Conservation (phyloP, 2,888 invertebrate genomes). For the Nomada flava region DNA sequence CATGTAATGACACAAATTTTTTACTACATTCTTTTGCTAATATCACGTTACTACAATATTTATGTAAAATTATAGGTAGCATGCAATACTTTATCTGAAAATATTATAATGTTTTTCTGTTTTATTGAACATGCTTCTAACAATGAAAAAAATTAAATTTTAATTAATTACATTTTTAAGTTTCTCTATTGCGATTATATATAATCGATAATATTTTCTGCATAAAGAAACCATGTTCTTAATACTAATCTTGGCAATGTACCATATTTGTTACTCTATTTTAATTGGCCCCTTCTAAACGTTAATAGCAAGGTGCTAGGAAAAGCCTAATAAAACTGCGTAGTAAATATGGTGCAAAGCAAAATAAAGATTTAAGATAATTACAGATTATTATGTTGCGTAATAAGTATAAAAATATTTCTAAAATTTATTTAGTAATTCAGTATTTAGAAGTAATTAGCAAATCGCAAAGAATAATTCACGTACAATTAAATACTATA, state of each 20-base stretch:
- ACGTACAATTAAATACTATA: slow-evolving; percentile 24
- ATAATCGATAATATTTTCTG: slow-evolving; percentile 10
- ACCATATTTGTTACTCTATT: slow-evolving; percentile 39
- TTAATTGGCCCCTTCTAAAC: slow-evolving; percentile 21
- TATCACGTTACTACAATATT: slow-evolving; percentile 34
- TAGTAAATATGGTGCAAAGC: slow-evolving; percentile 33
- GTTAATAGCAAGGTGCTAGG: slow-evolving; percentile 6
- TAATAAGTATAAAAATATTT: slow-evolving; percentile 16
- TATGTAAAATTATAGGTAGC: slow-evolving; percentile 36
- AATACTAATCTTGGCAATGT: slow-evolving; percentile 28
- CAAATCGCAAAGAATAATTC: slow-evolving; percentile 13
- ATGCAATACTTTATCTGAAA: slow-evolving; percentile 37
- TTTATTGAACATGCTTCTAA: slow-evolving; percentile 9
- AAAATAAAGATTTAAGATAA: slow-evolving; percentile 20
- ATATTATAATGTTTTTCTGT: slow-evolving; percentile 9
- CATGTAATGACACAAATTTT: slow-evolving; percentile 8
- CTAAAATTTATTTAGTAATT: slow-evolving; percentile 24
- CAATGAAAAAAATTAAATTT: slow-evolving; percentile 12
- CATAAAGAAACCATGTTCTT: slow-evolving; percentile 5
- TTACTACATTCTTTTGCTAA: slow-evolving; percentile 21
- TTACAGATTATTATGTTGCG: neutral
- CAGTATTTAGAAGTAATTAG: slow-evolving; percentile 6
- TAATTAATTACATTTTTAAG: slow-evolving; percentile 7
- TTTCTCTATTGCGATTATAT: slow-evolving; percentile 1
- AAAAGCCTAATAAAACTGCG: slow-evolving; percentile 37